Evolutionary conservation across 1,140 invertebrate species (phyloP).

Genomic region (Whitmania pigra): DNA sequence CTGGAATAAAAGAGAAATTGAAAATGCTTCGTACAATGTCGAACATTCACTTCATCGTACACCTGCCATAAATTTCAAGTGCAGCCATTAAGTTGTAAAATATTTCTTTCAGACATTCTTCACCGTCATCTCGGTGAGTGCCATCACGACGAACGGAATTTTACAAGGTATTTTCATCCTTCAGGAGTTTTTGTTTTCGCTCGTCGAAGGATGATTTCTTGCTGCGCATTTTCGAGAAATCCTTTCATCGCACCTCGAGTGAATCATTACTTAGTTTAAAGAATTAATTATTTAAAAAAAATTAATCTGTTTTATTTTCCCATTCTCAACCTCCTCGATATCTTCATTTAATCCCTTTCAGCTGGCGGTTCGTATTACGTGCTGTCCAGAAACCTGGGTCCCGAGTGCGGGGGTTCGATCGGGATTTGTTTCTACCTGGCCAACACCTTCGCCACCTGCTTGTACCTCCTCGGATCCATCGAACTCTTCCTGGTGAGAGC

Average conservation of each 20-base stretch:
- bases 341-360: conserved; percentile 35
- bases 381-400: conserved; percentile 93
- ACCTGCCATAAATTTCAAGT: not conserved
- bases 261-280: no score
- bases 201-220: no score
- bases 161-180: conserved; percentile 49
- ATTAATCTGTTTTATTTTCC: no score
- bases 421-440: conserved; percentile 97
- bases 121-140: conserved; percentile 96
- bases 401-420: conserved; percentile 94
- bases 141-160: conserved; percentile 97
- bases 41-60: not conserved
- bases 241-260: no score
- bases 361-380: conserved; percentile 98
- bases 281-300: no score
- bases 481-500: conserved; percentile 79
- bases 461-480: conserved; percentile 88
- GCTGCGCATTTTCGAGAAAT: no score
- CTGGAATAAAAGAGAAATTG: not conserved
- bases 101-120: conserved; percentile 67
- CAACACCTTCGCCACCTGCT: conserved; percentile 89
- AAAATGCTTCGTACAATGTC: not conserved
- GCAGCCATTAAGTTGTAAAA: not conserved
- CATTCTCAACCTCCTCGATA: no score
- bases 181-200: not conserved